A percentile compares a stretch with the other conserved stretches of the same genome.
phyloP scores from a whole-genome alignment of 2,797 vertebrate species.

The Semotilus atromaculatus region DNA sequence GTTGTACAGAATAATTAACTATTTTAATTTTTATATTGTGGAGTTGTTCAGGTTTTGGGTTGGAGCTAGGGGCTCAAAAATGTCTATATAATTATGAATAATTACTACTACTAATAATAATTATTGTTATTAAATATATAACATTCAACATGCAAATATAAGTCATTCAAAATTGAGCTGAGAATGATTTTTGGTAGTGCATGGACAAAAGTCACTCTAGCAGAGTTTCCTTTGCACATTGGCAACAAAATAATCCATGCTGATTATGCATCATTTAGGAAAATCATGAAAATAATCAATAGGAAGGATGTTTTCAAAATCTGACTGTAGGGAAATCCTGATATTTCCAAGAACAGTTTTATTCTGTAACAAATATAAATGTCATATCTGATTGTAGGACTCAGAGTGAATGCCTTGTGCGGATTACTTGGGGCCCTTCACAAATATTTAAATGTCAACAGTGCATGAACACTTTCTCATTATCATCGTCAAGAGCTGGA shows the following conservation, averaged over 20 bases:
- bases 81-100: too few relatives aligned
- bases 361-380: conserved; percentile 67
- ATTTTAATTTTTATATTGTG: too few relatives aligned
- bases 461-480: conserved; percentile 81
- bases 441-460: conserved; percentile 84
- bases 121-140: too few relatives aligned
- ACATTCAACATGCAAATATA: too few relatives aligned
- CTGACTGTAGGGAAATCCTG: neutral
- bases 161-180: too few relatives aligned
- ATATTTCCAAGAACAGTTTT: conserved; percentile 29
- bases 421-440: conserved; percentile 74
- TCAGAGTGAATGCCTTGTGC: conserved; percentile 61
- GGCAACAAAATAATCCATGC: neutral
- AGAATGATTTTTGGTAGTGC: too few relatives aligned
- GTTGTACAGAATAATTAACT: too few relatives aligned
- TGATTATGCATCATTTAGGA: neutral
- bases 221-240: neutral
- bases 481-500: conserved; percentile 62
- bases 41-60: too few relatives aligned
- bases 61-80: too few relatives aligned
- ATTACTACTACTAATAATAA: too few relatives aligned
- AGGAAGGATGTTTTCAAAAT: neutral
- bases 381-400: conserved; percentile 70
- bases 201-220: neutral
- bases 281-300: conserved; percentile 21